These are phyloP conservation scores for Blomia tropicalis DNA, from an alignment of 2,888 invertebrate genomes.

Conservation along the genomic window DNA sequence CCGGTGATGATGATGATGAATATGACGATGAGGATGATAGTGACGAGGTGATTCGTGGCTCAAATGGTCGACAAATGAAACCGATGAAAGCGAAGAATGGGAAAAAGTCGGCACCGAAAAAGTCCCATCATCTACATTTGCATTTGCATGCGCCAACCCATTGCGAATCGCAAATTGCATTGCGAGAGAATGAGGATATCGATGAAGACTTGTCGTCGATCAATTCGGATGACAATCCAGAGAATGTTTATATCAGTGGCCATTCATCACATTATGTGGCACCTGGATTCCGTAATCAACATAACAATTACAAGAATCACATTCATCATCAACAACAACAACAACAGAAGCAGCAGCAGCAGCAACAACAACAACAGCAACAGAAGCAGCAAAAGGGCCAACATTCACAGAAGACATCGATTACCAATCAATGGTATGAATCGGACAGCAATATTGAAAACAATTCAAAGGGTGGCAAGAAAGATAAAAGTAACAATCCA, in stretches of 20 bases:
- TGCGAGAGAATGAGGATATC: conserved; percentile 28
- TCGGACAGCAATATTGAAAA: no score
- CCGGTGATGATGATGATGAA: conserved; percentile 8
- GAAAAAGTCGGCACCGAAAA: no score
- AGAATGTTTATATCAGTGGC: conserved; percentile 1
- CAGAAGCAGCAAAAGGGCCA: no score
- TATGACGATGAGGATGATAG: neutral
- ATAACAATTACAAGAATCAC: neutral
- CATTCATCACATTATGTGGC: neutral
- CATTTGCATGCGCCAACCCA: conserved; percentile 31
- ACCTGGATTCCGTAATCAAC: neutral
- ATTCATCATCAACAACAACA: neutral
- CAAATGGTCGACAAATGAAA: neutral
- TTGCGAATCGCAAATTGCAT: conserved; percentile 32
- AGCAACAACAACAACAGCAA: neutral
- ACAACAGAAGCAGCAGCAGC: neutral
- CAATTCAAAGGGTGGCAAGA: no score
- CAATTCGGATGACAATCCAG: conserved; percentile 25
- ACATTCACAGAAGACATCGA: no score
- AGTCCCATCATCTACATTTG: conserved; percentile 30
- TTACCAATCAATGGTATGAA: no score
- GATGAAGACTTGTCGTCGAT: conserved; percentile 26
- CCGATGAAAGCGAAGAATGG: neutral
- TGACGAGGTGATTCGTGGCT: neutral
- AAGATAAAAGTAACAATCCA: no score